Percentiles rank a stretch among this genome's conserved stretches.
Evolutionary conservation across 2,797 vertebrate species (phyloP).

Genomic region (Cercopithecus neglectus): DNA sequence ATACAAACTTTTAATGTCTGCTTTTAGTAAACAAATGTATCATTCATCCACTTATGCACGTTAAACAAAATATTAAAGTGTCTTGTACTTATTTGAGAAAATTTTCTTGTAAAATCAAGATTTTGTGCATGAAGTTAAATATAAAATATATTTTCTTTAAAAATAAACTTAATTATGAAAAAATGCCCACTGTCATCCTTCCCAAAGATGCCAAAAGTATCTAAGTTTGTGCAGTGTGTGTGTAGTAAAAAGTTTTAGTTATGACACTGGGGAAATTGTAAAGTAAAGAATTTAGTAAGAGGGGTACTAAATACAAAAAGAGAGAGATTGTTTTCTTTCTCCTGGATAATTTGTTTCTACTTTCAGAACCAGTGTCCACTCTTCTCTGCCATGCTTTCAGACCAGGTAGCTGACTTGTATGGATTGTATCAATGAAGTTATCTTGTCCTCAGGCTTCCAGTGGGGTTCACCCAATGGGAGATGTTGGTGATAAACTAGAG

Average conservation of each 20-base stretch:
- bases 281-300: neutral
- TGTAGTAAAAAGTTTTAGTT: neutral
- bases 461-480: neutral
- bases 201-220: neutral
- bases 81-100: neutral
- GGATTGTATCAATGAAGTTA: neutral
- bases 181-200: neutral
- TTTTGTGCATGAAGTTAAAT: neutral
- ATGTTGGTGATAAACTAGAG: neutral
- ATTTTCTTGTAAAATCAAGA: neutral
- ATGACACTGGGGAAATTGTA: neutral
- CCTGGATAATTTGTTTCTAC: neutral
- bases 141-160: neutral
- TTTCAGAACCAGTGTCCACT: too few relatives aligned
- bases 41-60: neutral
- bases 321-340: neutral
- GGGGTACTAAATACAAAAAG: neutral
- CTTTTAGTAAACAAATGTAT: neutral
- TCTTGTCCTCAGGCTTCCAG: neutral
- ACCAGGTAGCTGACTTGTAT: neutral
- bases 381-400: neutral
- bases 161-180: neutral
- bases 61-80: neutral
- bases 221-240: neutral
- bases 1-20: neutral